Percentiles rank a stretch among this genome's conserved stretches.
Evolutionary conservation across 2,888 invertebrate genomes (phyloP).

Genomic region (Sesia bembeciformis): DNA sequence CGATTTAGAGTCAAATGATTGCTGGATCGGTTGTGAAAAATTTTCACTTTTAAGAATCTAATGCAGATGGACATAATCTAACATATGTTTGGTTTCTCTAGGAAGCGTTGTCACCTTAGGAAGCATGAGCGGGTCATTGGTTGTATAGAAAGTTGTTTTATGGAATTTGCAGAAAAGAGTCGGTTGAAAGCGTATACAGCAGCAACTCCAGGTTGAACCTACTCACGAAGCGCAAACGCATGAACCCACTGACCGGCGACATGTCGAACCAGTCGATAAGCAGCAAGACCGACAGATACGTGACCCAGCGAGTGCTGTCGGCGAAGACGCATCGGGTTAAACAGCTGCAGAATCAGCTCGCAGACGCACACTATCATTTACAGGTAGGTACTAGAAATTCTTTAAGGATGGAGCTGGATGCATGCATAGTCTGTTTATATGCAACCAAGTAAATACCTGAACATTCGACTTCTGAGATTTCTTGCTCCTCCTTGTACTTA

Average conservation of each 20-base stretch:
- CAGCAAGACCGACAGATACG: constrained; percentile 39
- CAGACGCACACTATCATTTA: constrained; percentile 85
- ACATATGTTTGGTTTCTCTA: background rate
- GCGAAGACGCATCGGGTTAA: constrained; percentile 84
- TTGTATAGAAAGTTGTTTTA: background rate
- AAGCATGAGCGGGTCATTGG: background rate
- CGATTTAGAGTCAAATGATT: background rate
- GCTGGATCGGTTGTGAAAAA: background rate
- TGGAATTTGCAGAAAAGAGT: constrained; percentile 40
- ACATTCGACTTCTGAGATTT: too few species aligned
- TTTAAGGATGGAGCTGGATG: too few species aligned
- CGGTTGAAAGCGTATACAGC: constrained; percentile 61
- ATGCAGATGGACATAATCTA: too few species aligned
- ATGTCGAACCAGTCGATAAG: constrained; percentile 36
- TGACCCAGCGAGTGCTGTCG: constrained; percentile 80
- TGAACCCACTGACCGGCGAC: constrained; percentile 37
- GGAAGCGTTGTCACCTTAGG: background rate
- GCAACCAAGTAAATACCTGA: too few species aligned
- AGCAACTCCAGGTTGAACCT: constrained; percentile 57
- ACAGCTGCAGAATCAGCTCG: constrained; percentile 85
- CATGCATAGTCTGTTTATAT: too few species aligned
- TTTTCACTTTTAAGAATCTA: background rate
- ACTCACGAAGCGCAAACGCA: constrained; percentile 49
- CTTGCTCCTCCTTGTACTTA: too few species aligned
- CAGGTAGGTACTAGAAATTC: constrained; percentile 55